Evolutionary conservation across 2,888 invertebrate species (phyloP), one percentile per base, ranked within the genome.

Genomic region (Carpatolechia fugitivella): DNA sequence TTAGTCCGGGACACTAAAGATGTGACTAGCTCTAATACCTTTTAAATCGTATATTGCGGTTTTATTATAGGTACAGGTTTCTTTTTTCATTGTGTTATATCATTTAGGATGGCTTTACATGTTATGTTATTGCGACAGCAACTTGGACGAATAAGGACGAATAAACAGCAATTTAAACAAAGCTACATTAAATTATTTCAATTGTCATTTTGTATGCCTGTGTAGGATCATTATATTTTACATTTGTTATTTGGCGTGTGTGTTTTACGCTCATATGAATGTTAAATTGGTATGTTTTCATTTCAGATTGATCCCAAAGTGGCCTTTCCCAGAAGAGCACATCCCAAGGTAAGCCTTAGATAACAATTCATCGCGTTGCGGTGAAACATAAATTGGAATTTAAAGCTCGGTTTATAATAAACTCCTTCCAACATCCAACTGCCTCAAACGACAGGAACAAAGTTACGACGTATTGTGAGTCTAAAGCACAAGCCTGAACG

Each of bases 271-370:
- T 41, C 20, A 73, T 65, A 52, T n/a, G 11, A 52, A 24, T 36
- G 20, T 41, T 40, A 40, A 38, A 52, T 64, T 62, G 48, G 68
- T 58, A 61, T 65, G 74, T 85, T 85, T 90, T 49, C 24, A 33
- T 85, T 94, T 64, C 96, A 99, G 99, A 99, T 99, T 93, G 99
- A 99, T 92, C 99, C 99, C 75, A 99, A 99, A 95, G 98, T 99
- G 91, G 99, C 99, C 88, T 99, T 99, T 92, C 99, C 99, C 74
- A 95, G 99, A 92, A 94, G 98, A 94, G 97, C 98, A 92, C 98
- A 98, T 92, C 98, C 98, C 91, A 98, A 98, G 96, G 98, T 98
- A 93, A 95, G 95, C 67, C 56, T 61, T 68, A 66, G 59, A 71
- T 69, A 72, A 73, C 64, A 72, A 29, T 66, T 68, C 65, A 75